These are phyloP conservation scores for Larimichthys polyactis DNA, from an alignment of 2,113 vertebrate species.

Conservation along the genomic window DNA sequence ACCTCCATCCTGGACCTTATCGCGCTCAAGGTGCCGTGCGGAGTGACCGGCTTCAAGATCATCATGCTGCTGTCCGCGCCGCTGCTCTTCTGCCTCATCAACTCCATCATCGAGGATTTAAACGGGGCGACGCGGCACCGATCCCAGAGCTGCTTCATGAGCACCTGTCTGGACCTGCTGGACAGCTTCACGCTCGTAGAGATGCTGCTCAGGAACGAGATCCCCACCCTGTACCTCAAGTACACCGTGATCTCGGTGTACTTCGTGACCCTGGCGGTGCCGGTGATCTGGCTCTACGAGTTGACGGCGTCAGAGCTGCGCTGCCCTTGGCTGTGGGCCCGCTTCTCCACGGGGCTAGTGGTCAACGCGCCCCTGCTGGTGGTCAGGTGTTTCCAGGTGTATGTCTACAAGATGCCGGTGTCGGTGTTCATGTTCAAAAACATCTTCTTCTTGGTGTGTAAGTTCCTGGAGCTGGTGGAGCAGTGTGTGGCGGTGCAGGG, in stretches of 20 bases:
- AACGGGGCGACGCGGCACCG: constrained; percentile 87
- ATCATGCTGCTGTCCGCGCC: constrained; percentile 91
- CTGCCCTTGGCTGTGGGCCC: constrained; percentile 86
- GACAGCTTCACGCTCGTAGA: constrained; percentile 94
- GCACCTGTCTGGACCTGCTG: constrained; percentile 92
- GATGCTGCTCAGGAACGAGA: constrained; percentile 85
- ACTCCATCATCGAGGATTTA: constrained; percentile 88
- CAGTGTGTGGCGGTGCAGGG: constrained; percentile 83
- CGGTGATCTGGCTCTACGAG: constrained; percentile 95
- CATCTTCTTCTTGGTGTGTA: constrained; percentile 90
- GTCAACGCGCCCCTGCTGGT: constrained; percentile 93
- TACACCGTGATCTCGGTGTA: constrained; percentile 87
- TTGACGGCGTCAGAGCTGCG: constrained; percentile 87
- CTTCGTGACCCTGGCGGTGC: constrained; percentile 89
- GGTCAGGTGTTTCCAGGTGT: constrained; percentile 90
- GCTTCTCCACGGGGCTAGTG: constrained; percentile 88
- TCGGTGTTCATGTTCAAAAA: constrained; percentile 96
- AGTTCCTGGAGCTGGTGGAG: constrained; percentile 90
- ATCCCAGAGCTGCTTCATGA: constrained; percentile 90
- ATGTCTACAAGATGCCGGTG: constrained; percentile 88
- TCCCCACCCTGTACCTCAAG: constrained; percentile 84
- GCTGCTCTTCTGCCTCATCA: constrained; percentile 93
- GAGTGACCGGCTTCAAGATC: constrained; percentile 92
- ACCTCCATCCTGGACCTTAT: constrained; percentile 95
- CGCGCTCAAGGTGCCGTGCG: constrained; percentile 91